These are phyloP conservation scores for Allophyes oxyacanthae DNA, from an alignment of 2,888 invertebrate genomes.

Conservation along the genomic window DNA sequence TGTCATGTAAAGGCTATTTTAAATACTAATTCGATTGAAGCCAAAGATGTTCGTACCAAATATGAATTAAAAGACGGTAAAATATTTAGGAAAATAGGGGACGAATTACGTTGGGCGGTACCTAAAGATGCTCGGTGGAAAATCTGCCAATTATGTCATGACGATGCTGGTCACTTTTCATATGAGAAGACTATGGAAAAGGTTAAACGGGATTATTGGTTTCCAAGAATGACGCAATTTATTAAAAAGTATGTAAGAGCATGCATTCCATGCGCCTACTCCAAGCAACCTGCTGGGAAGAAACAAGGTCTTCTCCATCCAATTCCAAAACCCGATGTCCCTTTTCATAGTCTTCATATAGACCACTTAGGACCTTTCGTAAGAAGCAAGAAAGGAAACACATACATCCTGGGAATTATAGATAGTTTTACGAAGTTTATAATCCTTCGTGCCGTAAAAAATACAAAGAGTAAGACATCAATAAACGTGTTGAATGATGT, in stretches of 20 bases:
- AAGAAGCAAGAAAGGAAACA: too few relatives aligned
- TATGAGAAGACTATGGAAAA: too few relatives aligned
- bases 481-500: conserved; percentile 2
- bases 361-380: too few relatives aligned
- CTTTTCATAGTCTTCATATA: conserved; percentile 8
- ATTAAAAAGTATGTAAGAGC: conserved; percentile 6
- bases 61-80: conserved; percentile 4
- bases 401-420: too few relatives aligned
- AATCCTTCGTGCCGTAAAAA: too few relatives aligned
- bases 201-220: conserved; percentile 1
- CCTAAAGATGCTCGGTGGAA: too few relatives aligned
- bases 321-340: neutral
- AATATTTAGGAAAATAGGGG: neutral
- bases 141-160: too few relatives aligned
- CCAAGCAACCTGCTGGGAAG: conserved; percentile 9
- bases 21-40: neutral
- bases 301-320: conserved; percentile 2
- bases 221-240: conserved; percentile 3
- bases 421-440: too few relatives aligned
- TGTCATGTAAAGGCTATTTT: conserved; percentile 1
- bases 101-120: conserved; percentile 5
- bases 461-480: neutral
- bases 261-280: conserved; percentile 5
- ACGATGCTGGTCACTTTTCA: too few relatives aligned
- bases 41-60: too few relatives aligned